phyloP scores from a whole-genome alignment of 2,797 vertebrate genomes.

The Picus viridis region DNA sequence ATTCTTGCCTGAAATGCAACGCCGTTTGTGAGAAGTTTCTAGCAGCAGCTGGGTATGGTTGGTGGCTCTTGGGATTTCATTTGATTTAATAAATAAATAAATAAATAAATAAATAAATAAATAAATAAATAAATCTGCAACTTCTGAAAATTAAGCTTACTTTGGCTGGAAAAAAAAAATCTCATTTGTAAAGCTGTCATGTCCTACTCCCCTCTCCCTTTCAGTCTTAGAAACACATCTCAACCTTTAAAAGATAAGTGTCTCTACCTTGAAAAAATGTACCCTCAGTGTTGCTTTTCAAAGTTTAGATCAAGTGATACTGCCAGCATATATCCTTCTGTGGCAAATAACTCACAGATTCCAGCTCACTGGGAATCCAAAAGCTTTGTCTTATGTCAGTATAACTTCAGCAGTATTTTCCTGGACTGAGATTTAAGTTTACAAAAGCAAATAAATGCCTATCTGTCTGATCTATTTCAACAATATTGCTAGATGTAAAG shows the following conservation, averaged over 20 bases:
- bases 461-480: conserved; percentile 39
- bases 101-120: not conserved
- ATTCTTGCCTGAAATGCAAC: not conserved
- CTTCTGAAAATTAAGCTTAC: not conserved
- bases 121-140: not conserved
- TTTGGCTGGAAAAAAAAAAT: not conserved
- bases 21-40: not conserved
- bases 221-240: not conserved
- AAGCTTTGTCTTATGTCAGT: not conserved
- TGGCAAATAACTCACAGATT: conserved; percentile 11
- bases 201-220: not conserved
- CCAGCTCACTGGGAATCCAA: not conserved
- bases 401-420: conserved; percentile 5
- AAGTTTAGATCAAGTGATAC: not conserved
- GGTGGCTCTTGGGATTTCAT: not conserved
- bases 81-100: too few relatives aligned
- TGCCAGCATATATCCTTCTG: not conserved
- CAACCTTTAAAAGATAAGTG: conserved; percentile 3
- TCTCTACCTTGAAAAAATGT: not conserved
- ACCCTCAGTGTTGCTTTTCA: not conserved
- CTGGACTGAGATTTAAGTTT: conserved; percentile 42
- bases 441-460: conserved; percentile 29
- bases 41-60: not conserved
- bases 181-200: not conserved
- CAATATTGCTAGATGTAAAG: not conserved